Percentiles rank a stretch among this genome's conserved stretches.
Evolutionary conservation across 2,797 vertebrate species (phyloP).

Genomic region (Cercopithecus hamlyni): DNA sequence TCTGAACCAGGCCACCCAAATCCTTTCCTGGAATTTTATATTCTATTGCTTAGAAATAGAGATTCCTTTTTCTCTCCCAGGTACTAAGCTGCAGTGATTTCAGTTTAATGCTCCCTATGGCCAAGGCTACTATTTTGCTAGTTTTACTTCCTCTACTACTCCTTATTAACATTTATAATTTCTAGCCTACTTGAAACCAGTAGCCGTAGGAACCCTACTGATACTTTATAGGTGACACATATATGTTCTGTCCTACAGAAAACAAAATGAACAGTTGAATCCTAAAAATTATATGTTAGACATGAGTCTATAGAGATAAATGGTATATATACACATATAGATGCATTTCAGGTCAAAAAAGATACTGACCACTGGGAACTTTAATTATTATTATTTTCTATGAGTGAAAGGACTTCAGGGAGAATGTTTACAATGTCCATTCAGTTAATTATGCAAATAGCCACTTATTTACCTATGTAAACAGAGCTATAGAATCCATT

Average conservation of each 20-base stretch:
- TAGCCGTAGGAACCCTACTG: background rate
- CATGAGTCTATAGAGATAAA: background rate
- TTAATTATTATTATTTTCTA: slow-evolving; percentile 21
- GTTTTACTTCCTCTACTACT: accelerated
- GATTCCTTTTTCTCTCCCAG: background rate
- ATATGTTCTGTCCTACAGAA: background rate
- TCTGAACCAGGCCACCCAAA: background rate
- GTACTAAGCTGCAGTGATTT: background rate
- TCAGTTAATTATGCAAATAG: slow-evolving; percentile 52
- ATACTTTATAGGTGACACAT: background rate
- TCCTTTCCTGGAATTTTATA: background rate
- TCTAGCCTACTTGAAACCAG: background rate
- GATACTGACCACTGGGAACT: background rate
- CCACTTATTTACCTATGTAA: slow-evolving; percentile 46
- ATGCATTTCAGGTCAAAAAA: slow-evolving; percentile 8
- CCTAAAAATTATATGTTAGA: background rate
- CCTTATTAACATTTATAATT: background rate
- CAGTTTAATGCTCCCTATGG: background rate
- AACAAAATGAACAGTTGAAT: background rate
- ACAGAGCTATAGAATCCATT: background rate
- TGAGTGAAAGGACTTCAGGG: background rate
- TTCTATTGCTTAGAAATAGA: background rate
- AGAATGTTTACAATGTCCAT: background rate
- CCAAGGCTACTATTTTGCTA: background rate
- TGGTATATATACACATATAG: background rate